These are phyloP conservation scores for Blastomussa wellsi DNA, from an alignment of 92 coral and sea anemone genomes.

Conservation along the genomic window DNA sequence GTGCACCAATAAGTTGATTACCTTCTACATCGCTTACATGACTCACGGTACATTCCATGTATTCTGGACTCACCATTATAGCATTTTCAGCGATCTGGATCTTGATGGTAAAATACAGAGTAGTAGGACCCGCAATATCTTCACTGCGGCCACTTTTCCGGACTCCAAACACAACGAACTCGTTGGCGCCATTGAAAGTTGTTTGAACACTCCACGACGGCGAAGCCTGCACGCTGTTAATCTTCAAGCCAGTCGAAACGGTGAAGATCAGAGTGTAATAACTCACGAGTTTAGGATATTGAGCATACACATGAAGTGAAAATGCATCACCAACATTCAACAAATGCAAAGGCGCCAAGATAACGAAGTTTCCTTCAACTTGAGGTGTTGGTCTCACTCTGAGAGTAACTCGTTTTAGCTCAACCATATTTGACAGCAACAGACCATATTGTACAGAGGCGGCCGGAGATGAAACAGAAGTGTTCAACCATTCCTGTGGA, in stretches of 20 bases:
- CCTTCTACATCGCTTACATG: slow-evolving; percentile 43
- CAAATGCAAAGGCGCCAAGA: slow-evolving; percentile 32
- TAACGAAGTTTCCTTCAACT: slow-evolving; percentile 34
- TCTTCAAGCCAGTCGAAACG: slow-evolving; percentile 41
- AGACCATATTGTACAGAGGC: slow-evolving; percentile 39
- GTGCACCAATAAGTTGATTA: slow-evolving; percentile 20
- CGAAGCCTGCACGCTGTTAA: slow-evolving; percentile 26
- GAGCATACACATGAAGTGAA: slow-evolving; percentile 12
- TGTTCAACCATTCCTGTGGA: slow-evolving; percentile 51
- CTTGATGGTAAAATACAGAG: slow-evolving; percentile 8
- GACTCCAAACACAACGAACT: slow-evolving; percentile 47
- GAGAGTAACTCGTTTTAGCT: slow-evolving; percentile 20
- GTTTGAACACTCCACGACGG: slow-evolving; percentile 32
- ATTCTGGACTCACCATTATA: background rate
- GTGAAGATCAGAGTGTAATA: slow-evolving; percentile 42
- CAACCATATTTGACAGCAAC: slow-evolving; percentile 8
- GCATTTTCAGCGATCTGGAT: slow-evolving; percentile 22
- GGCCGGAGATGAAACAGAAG: background rate
- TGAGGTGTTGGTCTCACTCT: slow-evolving; percentile 1
- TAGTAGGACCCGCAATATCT: background rate
- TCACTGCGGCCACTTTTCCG: background rate
- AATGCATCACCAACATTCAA: slow-evolving; percentile 30
- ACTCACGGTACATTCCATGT: slow-evolving; percentile 16
- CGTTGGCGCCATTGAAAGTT: slow-evolving; percentile 34
- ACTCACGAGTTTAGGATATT: slow-evolving; percentile 24